phyloP scores from a whole-genome alignment of 92 coral and sea anemone genomes.

The Phenganax marumi region DNA sequence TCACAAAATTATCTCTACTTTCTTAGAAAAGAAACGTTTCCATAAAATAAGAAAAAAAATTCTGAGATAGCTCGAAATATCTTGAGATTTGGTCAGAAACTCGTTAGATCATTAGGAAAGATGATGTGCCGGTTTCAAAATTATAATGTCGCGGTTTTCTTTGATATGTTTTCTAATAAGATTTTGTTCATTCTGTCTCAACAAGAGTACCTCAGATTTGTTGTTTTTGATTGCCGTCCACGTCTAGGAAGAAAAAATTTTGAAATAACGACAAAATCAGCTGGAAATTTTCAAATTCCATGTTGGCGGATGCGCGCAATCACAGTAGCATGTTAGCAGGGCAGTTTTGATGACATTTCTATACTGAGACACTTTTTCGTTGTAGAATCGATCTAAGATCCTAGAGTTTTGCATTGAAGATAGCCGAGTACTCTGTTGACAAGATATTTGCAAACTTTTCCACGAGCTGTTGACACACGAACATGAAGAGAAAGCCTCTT shows the following conservation, averaged over 20 bases:
- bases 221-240: conserved; percentile 16
- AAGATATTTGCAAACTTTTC: conserved; percentile 12
- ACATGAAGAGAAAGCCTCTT: conserved; percentile 13
- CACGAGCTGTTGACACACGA: conserved; percentile 24
- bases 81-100: neutral
- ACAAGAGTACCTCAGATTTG: conserved; percentile 24
- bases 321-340: neutral
- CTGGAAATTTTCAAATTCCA: too few relatives aligned
- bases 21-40: neutral
- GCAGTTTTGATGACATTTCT: neutral
- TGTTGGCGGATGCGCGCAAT: too few relatives aligned
- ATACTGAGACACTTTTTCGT: neutral
- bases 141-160: neutral
- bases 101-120: conserved; percentile 40
- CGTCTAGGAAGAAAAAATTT: neutral
- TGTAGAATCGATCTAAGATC: neutral
- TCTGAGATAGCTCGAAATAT: neutral
- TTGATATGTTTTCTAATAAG: conserved; percentile 32
- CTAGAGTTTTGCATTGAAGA: neutral
- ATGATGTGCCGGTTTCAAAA: conserved; percentile 10
- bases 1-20: neutral
- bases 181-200: conserved; percentile 21
- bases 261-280: neutral
- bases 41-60: neutral
- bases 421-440: conserved; percentile 19